Conservation (phyloP, 2,888 invertebrate species). For the Diplolepis rosae region DNA sequence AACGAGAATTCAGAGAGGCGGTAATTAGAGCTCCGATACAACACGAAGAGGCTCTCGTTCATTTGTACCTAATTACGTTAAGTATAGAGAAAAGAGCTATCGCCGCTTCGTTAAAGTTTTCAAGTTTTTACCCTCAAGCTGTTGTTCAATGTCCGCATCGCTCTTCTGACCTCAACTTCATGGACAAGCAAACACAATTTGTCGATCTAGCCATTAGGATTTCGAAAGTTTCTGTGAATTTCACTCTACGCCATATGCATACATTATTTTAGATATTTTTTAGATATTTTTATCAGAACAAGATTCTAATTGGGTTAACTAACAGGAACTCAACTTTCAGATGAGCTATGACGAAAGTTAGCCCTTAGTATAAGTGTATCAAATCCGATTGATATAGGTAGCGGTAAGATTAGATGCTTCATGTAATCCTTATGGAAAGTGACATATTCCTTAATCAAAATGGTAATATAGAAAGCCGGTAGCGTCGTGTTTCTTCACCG, state of each 20-base stretch:
- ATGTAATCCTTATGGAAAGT: neutral
- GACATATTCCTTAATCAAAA: neutral
- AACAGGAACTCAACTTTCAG: neutral
- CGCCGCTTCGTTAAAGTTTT: conserved; percentile 56
- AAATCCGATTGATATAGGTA: neutral
- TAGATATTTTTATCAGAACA: too few species aligned
- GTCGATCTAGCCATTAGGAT: neutral
- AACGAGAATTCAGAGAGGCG: conserved; percentile 65
- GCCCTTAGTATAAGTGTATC: neutral
- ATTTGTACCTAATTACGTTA: conserved; percentile 63
- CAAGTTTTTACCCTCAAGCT: conserved; percentile 52
- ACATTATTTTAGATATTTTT: too few species aligned
- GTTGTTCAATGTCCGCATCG: conserved; percentile 57
- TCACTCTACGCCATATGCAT: too few species aligned
- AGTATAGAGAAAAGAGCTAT: conserved; percentile 41
- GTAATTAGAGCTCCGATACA: conserved; percentile 65
- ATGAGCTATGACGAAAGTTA: neutral
- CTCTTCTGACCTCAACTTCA: conserved; percentile 48
- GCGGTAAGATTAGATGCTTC: neutral
- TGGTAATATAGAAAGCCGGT: conserved; percentile 4
- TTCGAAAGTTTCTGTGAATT: neutral
- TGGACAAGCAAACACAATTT: conserved; percentile 38
- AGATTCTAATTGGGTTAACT: neutral
- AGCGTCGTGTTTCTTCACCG: neutral
- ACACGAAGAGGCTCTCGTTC: conserved; percentile 50